Base-by-base conservation (phyloP, 2,113 vertebrate genomes). In the Grammomys surdaster region DNA sequence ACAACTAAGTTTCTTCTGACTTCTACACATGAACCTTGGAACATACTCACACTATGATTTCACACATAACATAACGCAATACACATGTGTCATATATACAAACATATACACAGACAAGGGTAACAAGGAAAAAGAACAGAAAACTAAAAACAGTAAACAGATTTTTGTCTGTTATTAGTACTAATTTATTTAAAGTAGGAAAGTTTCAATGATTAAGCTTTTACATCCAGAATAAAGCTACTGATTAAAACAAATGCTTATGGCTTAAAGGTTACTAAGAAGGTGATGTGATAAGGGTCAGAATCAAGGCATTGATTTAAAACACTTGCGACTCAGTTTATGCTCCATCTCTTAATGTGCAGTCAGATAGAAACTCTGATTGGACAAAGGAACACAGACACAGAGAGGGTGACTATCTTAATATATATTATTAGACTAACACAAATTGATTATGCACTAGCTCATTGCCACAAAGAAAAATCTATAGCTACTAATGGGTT, bases 401-500 rank as follows among this genome's bases (percentile, higher is more conserved):
- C 4, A 96, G 48, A 36, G 94, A 88, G 17, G 87, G 16, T 81
- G 91, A 88, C 5, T 48, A n/a, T 89, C 76, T 76, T 95, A 90
- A 97, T 69, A 93, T 48, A 93, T 3, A 58, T 24, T 46, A 81
- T 92, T 60, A 96, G 58, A 89, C n/a, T 80, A 96, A 76, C 69
- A 76, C 43, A 81, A 96, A 97, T 96, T 94, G 91, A 93, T 97
- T 97, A 94, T 70, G 48, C 67, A 58, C 60, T 97, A 94, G 31
- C 46, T 96, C 95, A 88, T 82, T 54, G 85, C 95, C 87, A 54
- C 5, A 89, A 90, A 95, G 91, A 93, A 95, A 94, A 98, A 94
- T 96, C 95, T 96, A 95, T 96, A 96, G 56, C 76, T 96, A 93
- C 86, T 98, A 97, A 97, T 96, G 48, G 76, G 67, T 94, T 97